Evolutionary conservation across 2,797 vertebrate species (phyloP), one percentile per base, ranked within the genome.

Genomic region (Girardinus metallicus): DNA sequence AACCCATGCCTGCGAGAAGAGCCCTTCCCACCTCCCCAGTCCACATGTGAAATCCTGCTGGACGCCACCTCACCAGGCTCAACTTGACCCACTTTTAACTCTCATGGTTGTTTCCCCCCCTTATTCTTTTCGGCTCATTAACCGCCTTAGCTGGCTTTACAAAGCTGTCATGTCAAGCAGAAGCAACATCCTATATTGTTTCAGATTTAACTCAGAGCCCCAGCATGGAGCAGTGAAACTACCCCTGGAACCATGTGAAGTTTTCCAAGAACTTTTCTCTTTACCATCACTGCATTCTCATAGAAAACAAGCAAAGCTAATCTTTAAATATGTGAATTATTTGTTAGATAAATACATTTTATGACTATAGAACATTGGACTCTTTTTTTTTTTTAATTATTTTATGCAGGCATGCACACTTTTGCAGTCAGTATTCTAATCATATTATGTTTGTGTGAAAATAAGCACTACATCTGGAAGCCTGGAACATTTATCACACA

Each of bases 41-140:
- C 49, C 72, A 16, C 84, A 88, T 87, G 80, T 90, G 88, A 74
- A 89, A 68, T 82, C 85, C 75, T 87, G 83, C 78, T 75, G 80
- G 77, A 87, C 39, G 31, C 72, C 75, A 75, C 77, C 83, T 73
- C 85, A 44, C 75, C 86, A 85, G 86, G 44, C 85, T 90, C 60
- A 74, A 85, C 87, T 87, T 92, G 92, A 93, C 92, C 90, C 89
- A 92, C 81, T 91, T 92, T 80, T 76, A 80, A 70, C 76, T 73
- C 80, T 41, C 23, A 47, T 49, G 72, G 18, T 74, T 76, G 3
- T 79, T 43, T 47, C 73, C 62, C 29, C n/a, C 11, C 8, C 23
- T 62, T 73, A 57, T 53, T 68, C 71, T 80, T 41, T 62, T 71
- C n/a, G 21, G 82, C 83, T 85, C 85, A 87, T 78, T 77, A 80